Evolutionary conservation across 2,888 invertebrate genomes (phyloP), one percentile per base, ranked within the genome.

Genomic region (Coelopa pilipes): DNA sequence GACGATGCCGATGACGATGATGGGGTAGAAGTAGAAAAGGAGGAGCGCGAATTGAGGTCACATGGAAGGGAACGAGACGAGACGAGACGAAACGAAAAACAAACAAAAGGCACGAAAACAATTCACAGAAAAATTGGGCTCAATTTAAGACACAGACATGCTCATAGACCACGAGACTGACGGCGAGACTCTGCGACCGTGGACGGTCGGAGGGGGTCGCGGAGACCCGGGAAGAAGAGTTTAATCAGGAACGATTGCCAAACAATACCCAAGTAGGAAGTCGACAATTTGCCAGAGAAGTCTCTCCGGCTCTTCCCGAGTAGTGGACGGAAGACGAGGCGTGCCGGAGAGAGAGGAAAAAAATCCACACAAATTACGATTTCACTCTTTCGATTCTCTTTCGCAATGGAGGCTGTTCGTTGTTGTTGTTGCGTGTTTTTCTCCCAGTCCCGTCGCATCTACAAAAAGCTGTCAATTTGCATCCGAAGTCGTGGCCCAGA

Each of bases 241-340:
- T 60, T 70, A 70, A 70, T 70, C 49, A 70, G 47, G 47, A 60
- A 46, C 55, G 47, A 59, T 70, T 70, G 45, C 49, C 60, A 70
- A 70, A 59, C 70, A 70, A 70, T 60, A 21, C 45, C 57, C 17
- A 57, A 59, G 34, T n/a, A 53, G 53, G 53, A 53, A 53, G 53
- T 34, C 34, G 34, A 34, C 34, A 34, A 34, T 34, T 34, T 34
- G 34, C 34, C 34, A 34, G 34, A 34, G 4, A 34, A 34, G n/a
- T n/a, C n/a, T n/a, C n/a, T n/a, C n/a, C n/a, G n/a, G n/a, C n/a
- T 34, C 34, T 34, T 34, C 34, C 34, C 2, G 34, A 34, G 34
- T 34, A 34, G 34, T 34, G 7, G 34, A 34, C 7, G 34, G 7
- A 34, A 34, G 7, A 34, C 34, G 7, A 34, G 4, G n/a, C n/a